Evolutionary conservation across 2,797 vertebrate genomes (phyloP), one percentile per base, ranked within the genome.

Genomic region (Trachops cirrhosus): DNA sequence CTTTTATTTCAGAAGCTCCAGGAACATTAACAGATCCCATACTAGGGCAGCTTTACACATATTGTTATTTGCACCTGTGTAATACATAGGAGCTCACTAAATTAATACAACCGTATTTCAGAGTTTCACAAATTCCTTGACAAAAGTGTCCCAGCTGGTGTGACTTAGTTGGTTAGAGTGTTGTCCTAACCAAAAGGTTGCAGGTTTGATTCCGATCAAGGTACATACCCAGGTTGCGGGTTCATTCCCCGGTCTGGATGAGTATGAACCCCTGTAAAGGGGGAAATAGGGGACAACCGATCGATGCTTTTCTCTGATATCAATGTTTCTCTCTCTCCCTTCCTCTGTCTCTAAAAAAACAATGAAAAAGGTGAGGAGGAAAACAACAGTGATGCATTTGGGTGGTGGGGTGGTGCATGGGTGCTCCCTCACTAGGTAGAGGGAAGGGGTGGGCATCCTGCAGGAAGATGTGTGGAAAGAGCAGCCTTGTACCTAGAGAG

Each of bases 1-100:
- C 18, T 86, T 88, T 79, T 68, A 89, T 88, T 92, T 78, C 83
- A 83, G 80, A 89, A 90, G 73, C 84, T 85, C 84, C 52, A 80
- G 26, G 75, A 87, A 88, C 48, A 44, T 68, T n/a, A 80, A 78
- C 77, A 95, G 87, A 64, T 29, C 26, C 41, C 5, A 0, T n/a
- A 62, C 62, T 50, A 21, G 37, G 46, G 64, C 70, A 95, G 71
- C 89, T 93, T 91, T 54, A 70, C 54, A 73, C 67, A 48, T 64
- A 68, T 54, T 73, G 16, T 73, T 82, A 37, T 46, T 79, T 37
- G 32, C 0, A 59, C 37, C 21, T 59, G 18, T 52, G 3, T 52
- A 44, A 97, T 85, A 62, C 52, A 29, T 7, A 79, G 54, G 71
- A n/a, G 24, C n/a, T 91, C 64, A 74, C 4, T 8, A 37, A 52